These are phyloP conservation scores for Pristionchus arcanus DNA, from an alignment of 2,888 invertebrate species.

Conservation along the genomic window DNA sequence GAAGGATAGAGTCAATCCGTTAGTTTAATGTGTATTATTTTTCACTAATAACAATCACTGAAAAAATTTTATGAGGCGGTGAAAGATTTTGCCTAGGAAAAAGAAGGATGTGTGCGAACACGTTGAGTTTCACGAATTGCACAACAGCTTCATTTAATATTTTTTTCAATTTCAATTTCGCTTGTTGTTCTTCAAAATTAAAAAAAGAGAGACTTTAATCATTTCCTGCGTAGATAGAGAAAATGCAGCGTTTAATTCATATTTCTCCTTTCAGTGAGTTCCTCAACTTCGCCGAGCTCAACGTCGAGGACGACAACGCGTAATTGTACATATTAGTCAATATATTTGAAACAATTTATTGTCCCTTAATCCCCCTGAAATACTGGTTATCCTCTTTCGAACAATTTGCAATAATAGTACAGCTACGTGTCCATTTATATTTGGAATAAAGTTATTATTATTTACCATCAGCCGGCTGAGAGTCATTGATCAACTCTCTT, in stretches of 20 bases:
- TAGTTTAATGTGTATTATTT: background rate
- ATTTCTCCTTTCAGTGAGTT: conserved; percentile 9
- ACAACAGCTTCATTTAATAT: background rate
- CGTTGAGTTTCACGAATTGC: background rate
- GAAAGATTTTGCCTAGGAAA: no score
- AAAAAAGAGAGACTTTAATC: no score
- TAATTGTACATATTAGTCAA: background rate
- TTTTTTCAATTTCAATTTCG: no score
- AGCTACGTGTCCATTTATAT: background rate
- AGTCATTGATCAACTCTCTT: no score
- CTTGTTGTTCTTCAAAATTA: no score
- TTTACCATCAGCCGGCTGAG: background rate
- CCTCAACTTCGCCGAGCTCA: background rate
- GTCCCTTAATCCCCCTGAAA: background rate
- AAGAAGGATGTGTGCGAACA: no score
- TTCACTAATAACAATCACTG: no score
- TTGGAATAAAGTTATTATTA: background rate
- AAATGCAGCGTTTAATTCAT: background rate
- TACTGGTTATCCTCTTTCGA: conserved; percentile 3
- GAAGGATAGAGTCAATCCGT: conserved; percentile 21
- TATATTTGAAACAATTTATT: no score
- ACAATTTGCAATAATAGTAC: conserved; percentile 26
- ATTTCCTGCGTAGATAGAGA: no score
- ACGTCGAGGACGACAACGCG: background rate
- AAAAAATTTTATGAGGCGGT: no score